phyloP scores from a whole-genome alignment of 2,797 vertebrate species.

The Gymnothorax reevesii region DNA sequence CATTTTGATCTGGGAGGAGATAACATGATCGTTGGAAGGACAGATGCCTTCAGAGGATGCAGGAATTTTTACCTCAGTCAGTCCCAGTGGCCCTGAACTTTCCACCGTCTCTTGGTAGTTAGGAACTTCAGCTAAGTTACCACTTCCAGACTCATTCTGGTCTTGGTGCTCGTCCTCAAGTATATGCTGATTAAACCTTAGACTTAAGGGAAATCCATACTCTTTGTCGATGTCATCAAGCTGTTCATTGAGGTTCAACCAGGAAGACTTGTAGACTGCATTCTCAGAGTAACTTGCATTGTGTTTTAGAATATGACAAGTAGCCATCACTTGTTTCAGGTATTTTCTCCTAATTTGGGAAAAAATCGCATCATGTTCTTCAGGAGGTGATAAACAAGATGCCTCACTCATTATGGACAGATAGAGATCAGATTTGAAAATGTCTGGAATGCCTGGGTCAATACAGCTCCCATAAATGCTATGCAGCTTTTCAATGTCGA shows the following conservation, averaged over 20 bases:
- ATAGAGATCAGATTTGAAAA: neutral
- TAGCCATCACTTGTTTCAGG: conserved; percentile 26
- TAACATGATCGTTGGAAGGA: conserved; percentile 39
- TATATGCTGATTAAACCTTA: conserved; percentile 3
- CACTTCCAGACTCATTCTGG: neutral
- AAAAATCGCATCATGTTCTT: conserved; percentile 50
- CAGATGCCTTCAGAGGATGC: neutral
- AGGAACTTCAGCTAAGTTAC: neutral
- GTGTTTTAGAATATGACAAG: conserved; percentile 52
- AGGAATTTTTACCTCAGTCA: conserved; percentile 11
- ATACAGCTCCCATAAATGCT: conserved; percentile 47
- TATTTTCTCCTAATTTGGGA: conserved; percentile 34
- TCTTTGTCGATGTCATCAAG: conserved; percentile 69
- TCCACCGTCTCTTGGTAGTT: conserved; percentile 22
- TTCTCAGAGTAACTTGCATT: conserved; percentile 43
- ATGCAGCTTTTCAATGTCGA: neutral
- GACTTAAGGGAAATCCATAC: conserved; percentile 53
- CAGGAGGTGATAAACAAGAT: rapidly evolving
- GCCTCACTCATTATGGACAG: neutral
- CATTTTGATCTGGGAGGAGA: conserved; percentile 2
- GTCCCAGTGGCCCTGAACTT: neutral
- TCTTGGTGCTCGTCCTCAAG: neutral
- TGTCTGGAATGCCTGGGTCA: rapidly evolving
- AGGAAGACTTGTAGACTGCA: conserved; percentile 58
- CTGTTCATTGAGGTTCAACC: conserved; percentile 64